These are phyloP conservation scores for Engystomops pustulosus DNA, from an alignment of 2,113 vertebrate genomes.

Conservation along the genomic window DNA sequence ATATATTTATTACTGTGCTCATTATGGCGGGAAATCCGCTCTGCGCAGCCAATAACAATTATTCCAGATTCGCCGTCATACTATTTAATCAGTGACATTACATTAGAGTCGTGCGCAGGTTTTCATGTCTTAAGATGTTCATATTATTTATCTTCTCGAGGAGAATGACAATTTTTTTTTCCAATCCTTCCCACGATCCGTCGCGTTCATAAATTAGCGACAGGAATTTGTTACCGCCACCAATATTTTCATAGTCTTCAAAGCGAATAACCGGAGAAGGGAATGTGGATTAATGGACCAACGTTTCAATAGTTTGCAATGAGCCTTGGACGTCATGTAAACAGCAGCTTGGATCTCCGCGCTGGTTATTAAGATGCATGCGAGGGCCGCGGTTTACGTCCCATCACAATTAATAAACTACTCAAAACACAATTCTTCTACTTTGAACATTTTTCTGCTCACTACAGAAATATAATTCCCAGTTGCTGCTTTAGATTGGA, in stretches of 20 bases:
- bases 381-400: slow-evolving; percentile 17
- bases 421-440: slow-evolving; percentile 21
- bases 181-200: background rate
- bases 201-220: background rate
- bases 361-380: slow-evolving; percentile 46
- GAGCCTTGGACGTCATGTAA: slow-evolving; percentile 44
- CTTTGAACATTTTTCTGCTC: slow-evolving; percentile 41
- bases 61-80: background rate
- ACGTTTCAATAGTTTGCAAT: slow-evolving; percentile 31
- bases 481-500: slow-evolving; percentile 19
- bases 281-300: slow-evolving; percentile 44
- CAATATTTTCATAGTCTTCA: slow-evolving; percentile 13
- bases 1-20: background rate
- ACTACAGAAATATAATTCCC: slow-evolving; percentile 38
- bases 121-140: background rate
- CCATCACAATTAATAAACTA: slow-evolving; percentile 49
- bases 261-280: slow-evolving; percentile 12
- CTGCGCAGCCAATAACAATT: background rate
- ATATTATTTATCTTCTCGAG: background rate
- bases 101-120: background rate
- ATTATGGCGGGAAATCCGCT: background rate
- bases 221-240: background rate
- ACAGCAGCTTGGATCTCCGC: slow-evolving; percentile 16
- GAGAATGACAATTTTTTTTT: too few species aligned
- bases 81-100: slow-evolving; percentile 16